Evolutionary conservation across 2,113 vertebrate genomes (phyloP), one percentile per base, ranked within the genome.

Genomic region (Oryzias curvinotus): DNA sequence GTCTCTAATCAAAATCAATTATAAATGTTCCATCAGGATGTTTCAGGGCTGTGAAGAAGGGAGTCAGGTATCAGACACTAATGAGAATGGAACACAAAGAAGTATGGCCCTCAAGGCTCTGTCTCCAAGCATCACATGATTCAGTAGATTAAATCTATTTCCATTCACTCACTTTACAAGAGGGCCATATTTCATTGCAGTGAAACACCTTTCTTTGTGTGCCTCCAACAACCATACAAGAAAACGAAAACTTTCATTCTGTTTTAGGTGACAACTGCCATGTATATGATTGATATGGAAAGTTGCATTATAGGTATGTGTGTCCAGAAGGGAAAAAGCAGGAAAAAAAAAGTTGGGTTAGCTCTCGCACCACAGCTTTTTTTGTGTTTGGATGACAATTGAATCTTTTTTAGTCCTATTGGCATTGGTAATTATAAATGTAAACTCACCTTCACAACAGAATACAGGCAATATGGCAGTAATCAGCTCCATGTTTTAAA

Each of bases 381-480:
- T 89, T 84, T 75, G 57, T 69, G 79, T 52, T 65, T 75, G 62
- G 62, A 42, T 46, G 72, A 80, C 82, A 83, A 90, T 87, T 88
- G 80, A 88, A 91, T 90, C 83, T 89, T 87, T 82, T 89, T 88
- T 42, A 64, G 61, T 85, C 85, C 87, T 86, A 63, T 88, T 86
- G 87, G 85, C 83, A 78, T 91, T 85, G 89, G 90, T 91, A 88
- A 91, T 88, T 88, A 79, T 84, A 90, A 87, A 91, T 85, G 87
- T 89, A 85, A 90, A 91, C 82, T 84, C 85, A 77, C 73, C 80
- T 72, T 73, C 66, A 84, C 79, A 89, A 88, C 83, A 87, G 84
- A 90, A 85, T 75, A 87, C 64, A 85, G 78, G 64, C 63, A 85
- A 90, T 89, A 89, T 86, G 73, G 71, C 87, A 80, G 76, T 75